Base-by-base conservation (phyloP, 2,888 invertebrate species). In the Protophormia terraenovae region DNA sequence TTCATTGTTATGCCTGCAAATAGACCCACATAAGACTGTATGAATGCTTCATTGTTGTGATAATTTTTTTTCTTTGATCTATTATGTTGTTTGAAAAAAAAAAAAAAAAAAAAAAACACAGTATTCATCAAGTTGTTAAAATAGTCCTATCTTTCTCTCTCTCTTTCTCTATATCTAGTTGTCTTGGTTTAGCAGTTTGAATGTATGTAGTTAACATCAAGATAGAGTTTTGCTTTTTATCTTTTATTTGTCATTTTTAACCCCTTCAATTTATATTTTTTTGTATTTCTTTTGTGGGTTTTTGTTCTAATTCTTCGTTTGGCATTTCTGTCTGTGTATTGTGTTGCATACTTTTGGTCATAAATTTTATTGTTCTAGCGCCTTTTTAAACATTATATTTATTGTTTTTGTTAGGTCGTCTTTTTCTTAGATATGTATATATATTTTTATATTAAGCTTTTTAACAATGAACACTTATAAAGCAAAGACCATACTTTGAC, bases 391-490 rank as follows among this genome's bases (percentile, higher is more conserved):
- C 24, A 71, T 47, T 66, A 53, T 71, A 58, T 75, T 78, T 75
- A 82, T 85, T 78, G 75, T 75, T 85, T 69, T 62, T 75, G 66
- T 62, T 60, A 58, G 35, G 66, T 45, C 78, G 24, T 45, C 47
- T 55, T 32, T 58, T 62, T 78, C 66, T 80, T 77, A 12, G 71
- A 38, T 16, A 60, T 75, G n/a, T 64, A 14, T 73, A 32, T 50
- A 12, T 76, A 38, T 16, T 67, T 75, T 22, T 64, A 14, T 73
- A 32, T 50, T 64, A 78, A 78, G 67, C 55, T 67, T 35, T n/a
- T 64, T 71, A 78, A 85, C 85, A 85, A 85, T 71, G 82, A 78
- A 41, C 82, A 85, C 82, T 85, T 85, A 60, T 58, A 66, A 32
- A 80, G 66, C 69, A 82, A 78, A 85, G 64, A 69, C 78, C 64